Conservation (phyloP, 2,113 vertebrate species). For the Balaenoptera acutorostrata region DNA sequence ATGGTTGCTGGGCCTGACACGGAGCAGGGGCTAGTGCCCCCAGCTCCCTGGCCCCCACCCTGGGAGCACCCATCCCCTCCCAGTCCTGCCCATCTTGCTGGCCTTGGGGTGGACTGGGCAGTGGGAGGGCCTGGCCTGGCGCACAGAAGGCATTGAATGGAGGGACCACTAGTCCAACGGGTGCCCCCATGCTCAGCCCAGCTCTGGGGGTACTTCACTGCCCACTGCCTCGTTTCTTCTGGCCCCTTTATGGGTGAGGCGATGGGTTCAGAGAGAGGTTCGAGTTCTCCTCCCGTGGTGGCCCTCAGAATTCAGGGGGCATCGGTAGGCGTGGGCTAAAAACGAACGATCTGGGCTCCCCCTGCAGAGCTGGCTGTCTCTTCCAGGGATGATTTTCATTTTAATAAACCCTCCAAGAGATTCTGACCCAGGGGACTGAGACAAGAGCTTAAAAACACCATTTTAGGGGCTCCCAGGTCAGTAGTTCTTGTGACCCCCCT, state of each 20-base stretch:
- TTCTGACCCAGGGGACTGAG: neutral
- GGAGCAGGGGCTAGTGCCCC: neutral
- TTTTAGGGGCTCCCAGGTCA: neutral
- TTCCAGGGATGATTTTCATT: neutral
- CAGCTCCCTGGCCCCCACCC: neutral
- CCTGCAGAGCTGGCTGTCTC: rapidly evolving
- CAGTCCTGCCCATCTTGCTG: neutral
- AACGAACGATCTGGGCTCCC: neutral
- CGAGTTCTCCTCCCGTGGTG: neutral
- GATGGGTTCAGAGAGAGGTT: neutral
- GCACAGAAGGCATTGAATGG: rapidly evolving
- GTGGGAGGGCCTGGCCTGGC: neutral
- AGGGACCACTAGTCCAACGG: rapidly evolving
- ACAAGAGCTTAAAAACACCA: neutral
- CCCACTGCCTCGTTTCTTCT: rapidly evolving
- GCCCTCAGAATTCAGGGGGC: neutral
- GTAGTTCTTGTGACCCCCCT: neutral
- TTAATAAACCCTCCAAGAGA: neutral
- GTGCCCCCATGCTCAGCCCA: neutral
- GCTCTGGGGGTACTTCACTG: neutral
- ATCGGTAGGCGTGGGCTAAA: neutral
- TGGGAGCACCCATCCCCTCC: rapidly evolving
- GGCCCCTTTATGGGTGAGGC: neutral
- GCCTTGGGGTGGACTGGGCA: neutral
- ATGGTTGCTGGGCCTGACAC: neutral